Base-by-base conservation (phyloP, 2,113 vertebrate species). In the Dolichotis patagonum region DNA sequence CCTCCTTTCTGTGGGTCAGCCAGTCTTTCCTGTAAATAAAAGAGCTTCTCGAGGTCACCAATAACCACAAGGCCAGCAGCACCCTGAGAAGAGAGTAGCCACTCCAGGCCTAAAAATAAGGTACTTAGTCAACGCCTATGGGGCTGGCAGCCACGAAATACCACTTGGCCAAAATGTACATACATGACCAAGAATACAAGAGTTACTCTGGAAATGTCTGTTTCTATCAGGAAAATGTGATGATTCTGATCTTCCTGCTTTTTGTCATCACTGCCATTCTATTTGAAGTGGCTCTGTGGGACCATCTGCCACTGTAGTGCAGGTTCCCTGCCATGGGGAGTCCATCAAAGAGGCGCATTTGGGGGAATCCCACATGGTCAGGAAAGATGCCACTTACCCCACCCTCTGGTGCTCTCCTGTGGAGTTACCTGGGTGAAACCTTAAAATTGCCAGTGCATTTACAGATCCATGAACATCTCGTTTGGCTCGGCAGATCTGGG, bases 401-500 rank as follows among this genome's bases (percentile, higher is more conserved):
- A 28, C 41, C 41, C 28, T 69, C 52, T 94, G 35, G 5, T 88
- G 94, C 81, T 87, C 58, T 95, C 69, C 93, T 9, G 19, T n/a
- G 43, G 7, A 43, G 54, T 46, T 80, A 88, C 93, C 92, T 58
- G 62, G 4, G 1, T 58, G 41, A 83, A 92, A 85, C 69, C 90
- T 94, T 58, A 32, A 63, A 85, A 92, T 52, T 46, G 90, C 54
- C 90, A 16, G 38, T 80, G 49, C 7, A 80, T 52, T 78, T 78
- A 65, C 5, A 94, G 88, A 92, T 94, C 87, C 69, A 16, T 95
- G 95, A 92, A 95, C 81, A 63, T 41, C 46, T 88, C 95, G n/a
- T 80, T 80, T 96, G 91, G 92, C 75, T 9, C 28, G 3, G 43
- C 85, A 93, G 77, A 80, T 62, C 91, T 90, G 43, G 65, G 92